A percentile compares a stretch with the other conserved stretches of the same genome.
Conservation (phyloP, 1,140 invertebrate species). For the Zaprionus kolodkinae region DNA sequence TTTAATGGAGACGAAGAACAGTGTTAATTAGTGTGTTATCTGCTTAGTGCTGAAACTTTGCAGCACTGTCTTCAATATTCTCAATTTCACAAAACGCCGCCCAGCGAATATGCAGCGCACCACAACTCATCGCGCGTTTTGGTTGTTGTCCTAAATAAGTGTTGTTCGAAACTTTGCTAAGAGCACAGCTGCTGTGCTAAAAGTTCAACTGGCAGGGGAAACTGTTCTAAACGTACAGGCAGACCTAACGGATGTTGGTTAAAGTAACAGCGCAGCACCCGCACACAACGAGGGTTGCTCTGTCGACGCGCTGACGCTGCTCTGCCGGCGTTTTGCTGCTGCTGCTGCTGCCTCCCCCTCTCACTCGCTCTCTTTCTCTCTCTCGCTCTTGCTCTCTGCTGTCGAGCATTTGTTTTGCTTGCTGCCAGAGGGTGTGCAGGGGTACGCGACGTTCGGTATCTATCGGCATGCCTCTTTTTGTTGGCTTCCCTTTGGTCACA, state of each 20-base stretch:
- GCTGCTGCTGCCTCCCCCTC: conserved; percentile 2
- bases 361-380: not conserved
- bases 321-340: conserved; percentile 8
- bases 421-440: conserved; percentile 33
- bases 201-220: conserved; percentile 32
- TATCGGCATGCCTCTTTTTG: conserved; percentile 75
- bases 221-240: conserved; percentile 3
- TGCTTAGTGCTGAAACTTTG: too few relatives aligned
- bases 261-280: conserved; percentile 13
- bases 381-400: conserved; percentile 1
- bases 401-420: conserved; percentile 54
- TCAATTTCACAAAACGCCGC: conserved; percentile 9
- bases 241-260: conserved; percentile 19
- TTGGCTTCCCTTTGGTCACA: conserved; percentile 73
- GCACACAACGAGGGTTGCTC: conserved; percentile 45
- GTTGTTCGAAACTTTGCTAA: conserved; percentile 1
- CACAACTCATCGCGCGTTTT: not conserved
- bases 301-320: conserved; percentile 22
- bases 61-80: not conserved
- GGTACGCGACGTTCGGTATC: conserved; percentile 53
- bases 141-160: conserved; percentile 27
- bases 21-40: too few relatives aligned
- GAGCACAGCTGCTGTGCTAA: conserved; percentile 24
- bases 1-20: too few relatives aligned
- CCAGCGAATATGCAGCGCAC: not conserved